Base-by-base conservation (phyloP, 2,113 vertebrate species). In the Chaetodon trifascialis region DNA sequence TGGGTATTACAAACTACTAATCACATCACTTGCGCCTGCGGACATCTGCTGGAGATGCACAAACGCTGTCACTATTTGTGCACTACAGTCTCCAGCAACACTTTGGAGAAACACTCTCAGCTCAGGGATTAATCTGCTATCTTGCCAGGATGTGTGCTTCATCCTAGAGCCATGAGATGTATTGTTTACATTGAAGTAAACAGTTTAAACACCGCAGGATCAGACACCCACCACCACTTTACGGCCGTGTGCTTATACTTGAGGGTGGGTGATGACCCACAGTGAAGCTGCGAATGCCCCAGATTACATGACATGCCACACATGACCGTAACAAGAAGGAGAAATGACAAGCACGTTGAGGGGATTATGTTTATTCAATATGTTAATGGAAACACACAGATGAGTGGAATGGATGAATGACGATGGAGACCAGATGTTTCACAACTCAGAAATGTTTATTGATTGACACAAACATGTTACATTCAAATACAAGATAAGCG, bases 401-500 rank as follows among this genome's bases (percentile, higher is more conserved):
- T 89, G 86, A 93, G 86, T 79, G 84, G 80, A 91, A 69, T 44
- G 88, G 83, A 86, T 92, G 82, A 92, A 95, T 80, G 87, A 94
- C 76, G 36, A 91, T 91, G 89, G 86, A 94, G 74, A 82, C 84
- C 80, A 78, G 72, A 84, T 77, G 84, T 16, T 88, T 90, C 49
- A 82, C 72, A 86, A 64, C 19, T 83, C 74, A 85, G 7, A 73
- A 65, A 76, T 52, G 30, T 95, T 95, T 95, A 95, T 95, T 95
- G 74, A 88, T 85, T 8, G 42, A 82, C 58, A 81, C 40, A 74
- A 17, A 65, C 56, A 72, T 51, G 51, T 73, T 58, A 34, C 25
- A 68, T 77, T 58, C 3, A 58, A 59, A 65, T 54, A 65, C 23
- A 84, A 12, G 9, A 64, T 46, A 60, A 40, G 15, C 8, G 25